A percentile compares a stretch with the other conserved stretches of the same genome.
These are phyloP conservation scores for Sebastolobus altivelis DNA, from an alignment of 2,797 vertebrate species.

Conservation along the genomic window DNA sequence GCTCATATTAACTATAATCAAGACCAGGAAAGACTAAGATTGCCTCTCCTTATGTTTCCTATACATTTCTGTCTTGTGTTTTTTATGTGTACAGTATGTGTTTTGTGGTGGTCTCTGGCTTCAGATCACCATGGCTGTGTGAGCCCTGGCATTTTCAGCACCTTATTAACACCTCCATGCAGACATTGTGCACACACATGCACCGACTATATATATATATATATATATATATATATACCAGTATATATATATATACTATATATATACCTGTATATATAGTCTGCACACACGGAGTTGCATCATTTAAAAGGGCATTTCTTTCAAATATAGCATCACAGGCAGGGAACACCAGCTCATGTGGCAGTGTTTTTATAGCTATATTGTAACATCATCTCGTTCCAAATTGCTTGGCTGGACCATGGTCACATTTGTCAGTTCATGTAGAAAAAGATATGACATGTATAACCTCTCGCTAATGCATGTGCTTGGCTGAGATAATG, in stretches of 20 bases:
- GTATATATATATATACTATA: not conserved
- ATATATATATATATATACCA: not conserved
- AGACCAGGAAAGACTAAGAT: constrained; percentile 51
- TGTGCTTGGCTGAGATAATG: not conserved
- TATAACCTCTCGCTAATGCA: not conserved
- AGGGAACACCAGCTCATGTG: not conserved
- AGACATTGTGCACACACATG: constrained; percentile 26
- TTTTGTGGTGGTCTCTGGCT: constrained; percentile 44
- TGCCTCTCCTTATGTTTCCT: constrained; percentile 28
- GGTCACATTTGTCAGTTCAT: not conserved
- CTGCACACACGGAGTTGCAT: not conserved
- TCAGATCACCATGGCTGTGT: constrained; percentile 23
- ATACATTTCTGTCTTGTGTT: constrained; percentile 21
- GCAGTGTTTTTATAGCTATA: not conserved
- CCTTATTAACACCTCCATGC: constrained; percentile 56
- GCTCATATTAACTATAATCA: constrained; percentile 65
- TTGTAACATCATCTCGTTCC: not conserved
- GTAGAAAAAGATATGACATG: not conserved
- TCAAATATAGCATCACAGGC: not conserved
- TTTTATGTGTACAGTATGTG: constrained; percentile 23
- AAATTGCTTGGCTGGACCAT: not conserved
- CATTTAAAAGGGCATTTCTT: not conserved
- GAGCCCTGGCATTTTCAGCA: constrained; percentile 57
- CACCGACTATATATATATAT: not conserved
- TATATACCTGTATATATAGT: not conserved